A percentile compares a stretch with the other conserved stretches of the same genome.
Conservation (phyloP, 2,113 vertebrate species). For the Agelaius tricolor region DNA sequence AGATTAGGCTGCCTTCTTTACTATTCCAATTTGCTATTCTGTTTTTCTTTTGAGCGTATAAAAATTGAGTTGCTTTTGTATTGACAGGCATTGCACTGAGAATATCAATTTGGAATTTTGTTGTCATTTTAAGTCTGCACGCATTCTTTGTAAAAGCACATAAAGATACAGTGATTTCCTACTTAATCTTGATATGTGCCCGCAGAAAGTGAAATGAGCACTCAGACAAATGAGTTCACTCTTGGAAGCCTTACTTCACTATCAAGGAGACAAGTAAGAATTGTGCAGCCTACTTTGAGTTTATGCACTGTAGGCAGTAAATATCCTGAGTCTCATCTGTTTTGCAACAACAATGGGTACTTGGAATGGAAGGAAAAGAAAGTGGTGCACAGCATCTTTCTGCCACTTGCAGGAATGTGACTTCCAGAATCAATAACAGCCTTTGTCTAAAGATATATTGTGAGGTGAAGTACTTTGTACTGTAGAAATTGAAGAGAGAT, state of each 20-base stretch:
- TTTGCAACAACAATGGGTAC: neutral
- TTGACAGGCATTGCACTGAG: conserved; percentile 40
- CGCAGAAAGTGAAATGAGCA: conserved; percentile 46
- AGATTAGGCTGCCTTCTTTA: neutral
- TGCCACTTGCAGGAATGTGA: neutral
- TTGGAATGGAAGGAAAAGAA: neutral
- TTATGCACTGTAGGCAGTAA: conserved; percentile 33
- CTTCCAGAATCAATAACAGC: conserved; percentile 37
- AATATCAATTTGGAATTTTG: conserved; percentile 60
- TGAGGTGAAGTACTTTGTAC: neutral
- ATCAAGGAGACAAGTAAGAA: neutral
- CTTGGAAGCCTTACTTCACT: conserved; percentile 5
- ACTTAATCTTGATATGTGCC: conserved; percentile 36
- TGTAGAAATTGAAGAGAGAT: neutral
- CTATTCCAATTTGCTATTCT: conserved; percentile 41
- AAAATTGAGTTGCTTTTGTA: conserved; percentile 56
- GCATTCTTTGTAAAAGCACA: conserved; percentile 23
- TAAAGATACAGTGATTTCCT: conserved; percentile 31
- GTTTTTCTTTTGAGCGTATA: conserved; percentile 31
- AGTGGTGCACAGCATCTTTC: neutral
- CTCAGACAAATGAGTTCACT: conserved; percentile 49
- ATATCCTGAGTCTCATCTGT: conserved; percentile 8
- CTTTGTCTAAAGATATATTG: conserved; percentile 30
- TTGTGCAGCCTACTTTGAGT: neutral
- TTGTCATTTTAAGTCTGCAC: conserved; percentile 36